These are phyloP conservation scores for Phyllotreta striolata DNA, from an alignment of 2,888 invertebrate species.

Conservation along the genomic window DNA sequence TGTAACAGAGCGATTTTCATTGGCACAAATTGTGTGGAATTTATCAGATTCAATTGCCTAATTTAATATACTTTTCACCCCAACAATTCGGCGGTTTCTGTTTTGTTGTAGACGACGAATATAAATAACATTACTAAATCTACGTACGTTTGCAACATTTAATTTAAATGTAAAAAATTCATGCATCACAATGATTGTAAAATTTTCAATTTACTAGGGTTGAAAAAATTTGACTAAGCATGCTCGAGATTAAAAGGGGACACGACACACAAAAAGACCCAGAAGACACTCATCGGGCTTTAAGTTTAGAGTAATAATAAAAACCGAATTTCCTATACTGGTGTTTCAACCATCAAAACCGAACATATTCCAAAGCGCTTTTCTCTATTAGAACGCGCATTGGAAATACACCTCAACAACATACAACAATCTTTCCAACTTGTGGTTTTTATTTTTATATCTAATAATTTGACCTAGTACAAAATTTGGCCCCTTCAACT, in stretches of 20 bases:
- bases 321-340: constrained; percentile 2
- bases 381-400: too few species aligned
- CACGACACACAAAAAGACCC: constrained; percentile 3
- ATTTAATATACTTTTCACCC: too few species aligned
- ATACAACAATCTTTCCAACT: too few species aligned
- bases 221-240: constrained; percentile 16
- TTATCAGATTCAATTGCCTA: too few species aligned
- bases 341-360: too few species aligned
- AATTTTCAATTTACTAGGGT: background rate
- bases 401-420: too few species aligned
- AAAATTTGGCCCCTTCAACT: background rate
- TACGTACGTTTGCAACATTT: constrained; percentile 16
- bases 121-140: constrained; percentile 15
- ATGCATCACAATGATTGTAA: constrained; percentile 22
- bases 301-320: too few species aligned
- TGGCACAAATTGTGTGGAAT: too few species aligned
- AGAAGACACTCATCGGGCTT: background rate
- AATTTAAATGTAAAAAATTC: constrained; percentile 14
- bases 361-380: too few species aligned
- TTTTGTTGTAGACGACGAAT: constrained; percentile 8
- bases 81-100: background rate
- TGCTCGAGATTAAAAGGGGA: constrained; percentile 6
- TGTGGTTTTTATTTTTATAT: too few species aligned
- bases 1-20: too few species aligned
- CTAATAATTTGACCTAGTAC: background rate